A percentile compares a stretch with the other conserved stretches of the same genome.
Conservation (phyloP, 1,140 invertebrate species). For the Drosophila trapezifrons region DNA sequence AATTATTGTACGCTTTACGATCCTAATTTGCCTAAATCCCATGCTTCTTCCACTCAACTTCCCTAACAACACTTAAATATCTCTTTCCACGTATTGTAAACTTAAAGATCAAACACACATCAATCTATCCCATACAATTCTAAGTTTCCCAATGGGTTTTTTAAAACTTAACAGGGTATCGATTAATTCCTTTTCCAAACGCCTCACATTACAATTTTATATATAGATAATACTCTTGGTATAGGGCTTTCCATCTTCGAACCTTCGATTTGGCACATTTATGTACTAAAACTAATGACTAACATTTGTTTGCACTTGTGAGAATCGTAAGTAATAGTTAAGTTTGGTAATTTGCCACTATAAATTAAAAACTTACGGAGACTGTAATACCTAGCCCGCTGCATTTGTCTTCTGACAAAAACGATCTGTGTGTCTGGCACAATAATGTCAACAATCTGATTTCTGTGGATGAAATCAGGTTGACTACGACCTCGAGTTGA, state of each 20-base stretch:
- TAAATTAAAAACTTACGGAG: constrained; percentile 68
- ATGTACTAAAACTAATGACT: constrained; percentile 69
- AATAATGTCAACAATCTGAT: too few relatives aligned
- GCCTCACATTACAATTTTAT: constrained; percentile 14
- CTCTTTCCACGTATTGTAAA: constrained; percentile 31
- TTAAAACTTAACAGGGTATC: constrained; percentile 71
- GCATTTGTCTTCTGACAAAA: too few relatives aligned
- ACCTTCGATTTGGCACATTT: constrained; percentile 67
- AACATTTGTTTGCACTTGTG: constrained; percentile 49
- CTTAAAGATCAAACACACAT: constrained; percentile 32
- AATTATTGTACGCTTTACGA: constrained; percentile 69
- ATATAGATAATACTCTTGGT: constrained; percentile 30
- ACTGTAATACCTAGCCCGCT: too few relatives aligned
- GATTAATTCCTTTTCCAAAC: constrained; percentile 36
- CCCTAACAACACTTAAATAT: constrained; percentile 65
- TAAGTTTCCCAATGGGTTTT: constrained; percentile 29
- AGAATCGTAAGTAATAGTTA: constrained; percentile 25
- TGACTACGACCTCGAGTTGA: too few relatives aligned
- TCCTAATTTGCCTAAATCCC: constrained; percentile 21
- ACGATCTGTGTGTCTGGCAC: too few relatives aligned
- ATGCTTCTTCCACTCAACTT: constrained; percentile 9
- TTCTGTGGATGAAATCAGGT: too few relatives aligned
- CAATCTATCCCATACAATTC: constrained; percentile 10
- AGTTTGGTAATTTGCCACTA: constrained; percentile 35
- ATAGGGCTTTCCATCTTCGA: constrained; percentile 12